Evolutionary conservation across 2,113 vertebrate genomes (phyloP), one percentile per base, ranked within the genome.

Genomic region (Pontoporia blainvillei): DNA sequence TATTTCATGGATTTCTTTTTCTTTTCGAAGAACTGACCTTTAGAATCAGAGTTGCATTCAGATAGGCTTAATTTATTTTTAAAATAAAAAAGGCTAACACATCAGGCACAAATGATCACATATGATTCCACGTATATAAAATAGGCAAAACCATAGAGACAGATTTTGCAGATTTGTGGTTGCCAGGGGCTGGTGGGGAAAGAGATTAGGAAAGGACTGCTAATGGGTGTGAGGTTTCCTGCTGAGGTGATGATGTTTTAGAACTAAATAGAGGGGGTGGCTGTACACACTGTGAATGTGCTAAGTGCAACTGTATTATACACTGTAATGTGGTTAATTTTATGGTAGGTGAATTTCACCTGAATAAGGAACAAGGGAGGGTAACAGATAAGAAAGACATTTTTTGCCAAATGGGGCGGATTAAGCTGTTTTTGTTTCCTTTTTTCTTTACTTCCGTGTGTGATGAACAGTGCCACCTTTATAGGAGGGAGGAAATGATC

Each of bases 21-120:
- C 27, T 95, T 76, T 95, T 41, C 49, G 5, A 76, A 91, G 31
- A 85, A 61, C 31, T 67, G 13, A 78, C 78, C 18, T 94, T 93
- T 89, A 36, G 18, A 67, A 36, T 95, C 49, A 36, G 73, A 73
- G 54, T 66, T 96, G 71, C 75, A 54, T 76, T 96, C 82, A 84
- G 17, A 93, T 73, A 86, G 95, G 67, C 88, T 96, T 86, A 92
- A 90, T 97, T 93, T 97, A 94, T 71, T 91, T 93, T 93, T 79
- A 34, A 59, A 59, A 67, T 87, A 75, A 91, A 93, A 91, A 86
- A 88, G 62, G 3, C 29, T 49, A 69, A 10, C 36, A 46, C 1
- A 11, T 44, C 6, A 83, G 72, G 86, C 25, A 12, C 2, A 72
- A 14, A 76, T 41, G 29, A 44, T 88, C 85, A 57, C 21, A 17